Evolutionary conservation across 2,113 vertebrate genomes (phyloP).

Genomic region (Poecile atricapillus): DNA sequence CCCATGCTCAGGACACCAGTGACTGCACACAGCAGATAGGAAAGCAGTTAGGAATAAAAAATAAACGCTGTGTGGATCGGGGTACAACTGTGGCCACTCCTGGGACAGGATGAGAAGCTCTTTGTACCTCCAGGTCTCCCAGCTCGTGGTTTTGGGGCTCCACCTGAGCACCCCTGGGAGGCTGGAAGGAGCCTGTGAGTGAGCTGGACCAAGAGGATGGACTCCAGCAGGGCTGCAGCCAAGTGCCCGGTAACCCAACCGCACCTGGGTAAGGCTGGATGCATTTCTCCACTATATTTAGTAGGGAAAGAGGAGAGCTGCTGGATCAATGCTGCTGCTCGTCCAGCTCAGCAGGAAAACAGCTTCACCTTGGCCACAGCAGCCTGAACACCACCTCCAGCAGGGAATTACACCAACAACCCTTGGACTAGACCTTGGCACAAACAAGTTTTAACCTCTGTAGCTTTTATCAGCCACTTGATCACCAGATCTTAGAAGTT

Average conservation of each 20-base stretch:
- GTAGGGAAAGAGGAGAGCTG: not conserved
- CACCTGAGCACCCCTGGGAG: not conserved
- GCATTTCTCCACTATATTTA: conserved; percentile 25
- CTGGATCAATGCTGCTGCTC: not conserved
- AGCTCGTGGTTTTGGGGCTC: not conserved
- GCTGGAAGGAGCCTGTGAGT: not conserved
- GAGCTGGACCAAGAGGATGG: not conserved
- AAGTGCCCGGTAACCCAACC: not conserved
- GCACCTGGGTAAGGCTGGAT: not conserved
- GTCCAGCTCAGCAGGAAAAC: not conserved
- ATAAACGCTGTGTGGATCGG: not conserved
- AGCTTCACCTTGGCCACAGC: not conserved
- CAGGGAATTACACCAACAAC: not conserved
- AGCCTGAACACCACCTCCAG: not conserved
- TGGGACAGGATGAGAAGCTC: not conserved
- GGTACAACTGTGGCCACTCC: not conserved
- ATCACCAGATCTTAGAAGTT: not conserved
- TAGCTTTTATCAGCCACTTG: not conserved
- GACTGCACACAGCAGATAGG: not conserved
- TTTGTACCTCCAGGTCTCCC: not conserved
- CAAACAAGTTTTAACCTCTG: accelerated
- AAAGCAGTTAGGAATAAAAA: not conserved
- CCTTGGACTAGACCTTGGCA: conserved; percentile 13
- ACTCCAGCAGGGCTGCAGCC: not conserved
- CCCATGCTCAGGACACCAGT: accelerated